Percentiles rank a stretch among this genome's conserved stretches.
Evolutionary conservation across 2,888 invertebrate genomes (phyloP).

Genomic region (Dysmachus trigonus): DNA sequence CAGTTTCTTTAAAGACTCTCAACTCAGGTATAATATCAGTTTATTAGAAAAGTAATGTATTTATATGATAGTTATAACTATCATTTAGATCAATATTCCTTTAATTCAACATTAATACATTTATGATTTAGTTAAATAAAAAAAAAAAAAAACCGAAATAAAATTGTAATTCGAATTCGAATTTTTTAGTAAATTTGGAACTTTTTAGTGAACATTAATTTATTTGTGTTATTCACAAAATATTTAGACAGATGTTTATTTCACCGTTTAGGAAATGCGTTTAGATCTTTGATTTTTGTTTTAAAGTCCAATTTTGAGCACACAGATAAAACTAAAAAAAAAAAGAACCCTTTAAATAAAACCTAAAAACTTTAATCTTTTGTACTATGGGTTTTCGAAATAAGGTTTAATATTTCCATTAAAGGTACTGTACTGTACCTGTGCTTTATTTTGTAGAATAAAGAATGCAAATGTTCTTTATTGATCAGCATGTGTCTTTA

Average conservation of each 20-base stretch:
- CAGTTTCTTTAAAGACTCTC: slow-evolving; percentile 17
- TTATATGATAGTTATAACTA: not conserved
- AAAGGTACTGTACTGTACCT: too few relatives aligned
- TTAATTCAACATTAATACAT: not conserved
- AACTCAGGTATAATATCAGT: slow-evolving; percentile 35
- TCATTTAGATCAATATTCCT: not conserved
- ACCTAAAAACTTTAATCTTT: too few relatives aligned
- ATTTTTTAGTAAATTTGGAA: not conserved
- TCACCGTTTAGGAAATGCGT: not conserved
- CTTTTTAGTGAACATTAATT: not conserved
- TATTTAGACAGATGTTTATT: not conserved
- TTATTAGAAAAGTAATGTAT: not conserved
- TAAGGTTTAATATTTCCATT: too few relatives aligned
- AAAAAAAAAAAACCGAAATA: not conserved
- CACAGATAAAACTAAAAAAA: too few relatives aligned
- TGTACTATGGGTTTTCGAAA: too few relatives aligned
- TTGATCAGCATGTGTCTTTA: too few relatives aligned
- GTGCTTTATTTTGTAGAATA: too few relatives aligned
- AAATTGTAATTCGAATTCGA: not conserved
- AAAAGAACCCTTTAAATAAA: too few relatives aligned
- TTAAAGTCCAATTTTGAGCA: too few relatives aligned
- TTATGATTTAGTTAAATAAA: not conserved
- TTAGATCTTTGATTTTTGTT: not conserved
- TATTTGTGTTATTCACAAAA: not conserved
- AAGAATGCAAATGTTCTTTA: too few relatives aligned